A percentile compares a stretch with the other conserved stretches of the same genome.
These are phyloP conservation scores for Limanda limanda DNA, from an alignment of 2,113 vertebrate species.

Conservation along the genomic window DNA sequence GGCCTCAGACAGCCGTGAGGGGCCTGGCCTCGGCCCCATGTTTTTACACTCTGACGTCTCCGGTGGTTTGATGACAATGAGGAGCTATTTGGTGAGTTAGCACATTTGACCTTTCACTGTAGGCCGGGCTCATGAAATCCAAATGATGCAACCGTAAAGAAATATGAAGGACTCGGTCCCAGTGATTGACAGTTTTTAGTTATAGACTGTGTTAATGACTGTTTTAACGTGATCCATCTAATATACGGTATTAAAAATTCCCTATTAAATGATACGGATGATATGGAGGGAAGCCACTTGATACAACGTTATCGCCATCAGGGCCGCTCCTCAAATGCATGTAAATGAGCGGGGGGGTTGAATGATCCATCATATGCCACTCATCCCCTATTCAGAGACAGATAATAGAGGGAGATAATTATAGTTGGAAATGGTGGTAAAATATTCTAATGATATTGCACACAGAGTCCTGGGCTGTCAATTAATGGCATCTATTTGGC, in stretches of 20 bases:
- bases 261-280: conserved; percentile 43
- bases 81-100: conserved; percentile 27
- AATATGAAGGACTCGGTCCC: conserved; percentile 3
- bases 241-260: conserved; percentile 39
- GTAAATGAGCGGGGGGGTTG: conserved; percentile 68
- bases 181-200: conserved; percentile 42
- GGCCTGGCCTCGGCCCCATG: conserved; percentile 36
- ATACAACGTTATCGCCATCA: conserved; percentile 56
- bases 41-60: conserved; percentile 46
- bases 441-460: conserved; percentile 75
- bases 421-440: conserved; percentile 61
- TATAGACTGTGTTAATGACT: conserved; percentile 14
- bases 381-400: conserved; percentile 68
- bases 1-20: conserved; percentile 43
- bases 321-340: conserved; percentile 64
- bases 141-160: conserved; percentile 17
- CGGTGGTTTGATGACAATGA: conserved; percentile 30
- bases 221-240: conserved; percentile 14
- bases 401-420: conserved; percentile 74
- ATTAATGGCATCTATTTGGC: conserved; percentile 69
- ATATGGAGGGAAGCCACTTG: conserved; percentile 39
- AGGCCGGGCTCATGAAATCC: conserved; percentile 14
- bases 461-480: conserved; percentile 67
- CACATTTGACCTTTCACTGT: conserved; percentile 50
- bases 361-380: conserved; percentile 78